Evolutionary conservation across 2,113 vertebrate genomes (phyloP).

Genomic region (Grammatotria lemairii): DNA sequence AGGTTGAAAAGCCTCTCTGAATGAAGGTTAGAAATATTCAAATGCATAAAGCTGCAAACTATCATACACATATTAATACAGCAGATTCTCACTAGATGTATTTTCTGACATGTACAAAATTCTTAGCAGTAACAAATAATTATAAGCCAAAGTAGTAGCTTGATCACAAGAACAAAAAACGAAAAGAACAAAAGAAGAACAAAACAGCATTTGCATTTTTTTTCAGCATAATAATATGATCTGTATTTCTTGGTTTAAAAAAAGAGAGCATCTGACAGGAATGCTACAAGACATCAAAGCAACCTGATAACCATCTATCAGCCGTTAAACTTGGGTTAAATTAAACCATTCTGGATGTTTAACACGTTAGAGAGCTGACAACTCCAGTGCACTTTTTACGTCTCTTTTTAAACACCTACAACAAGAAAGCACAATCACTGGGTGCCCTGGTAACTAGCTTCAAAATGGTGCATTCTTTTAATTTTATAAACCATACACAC

Average conservation of each 20-base stretch:
- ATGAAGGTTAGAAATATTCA: not conserved
- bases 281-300: not conserved
- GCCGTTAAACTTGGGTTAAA: not conserved
- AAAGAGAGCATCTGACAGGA: not conserved
- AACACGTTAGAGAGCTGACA: not conserved
- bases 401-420: not conserved
- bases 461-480: not conserved
- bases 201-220: not conserved
- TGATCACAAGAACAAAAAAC: not conserved
- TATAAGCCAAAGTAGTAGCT: not conserved
- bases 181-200: not conserved
- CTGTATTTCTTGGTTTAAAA: not conserved
- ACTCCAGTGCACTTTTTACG: not conserved
- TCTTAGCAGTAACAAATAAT: not conserved
- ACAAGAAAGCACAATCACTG: not conserved
- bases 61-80: not conserved
- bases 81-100: not conserved
- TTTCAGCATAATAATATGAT: not conserved
- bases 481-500: constrained; percentile 1
- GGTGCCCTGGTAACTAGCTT: not conserved
- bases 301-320: not conserved
- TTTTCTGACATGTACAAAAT: not conserved
- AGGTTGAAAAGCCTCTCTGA: not conserved
- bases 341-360: not conserved
- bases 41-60: not conserved